Evolutionary conservation across 2,113 vertebrate species (phyloP), one percentile per base, ranked within the genome.

Genomic region (Myanophis thanlyinensis): DNA sequence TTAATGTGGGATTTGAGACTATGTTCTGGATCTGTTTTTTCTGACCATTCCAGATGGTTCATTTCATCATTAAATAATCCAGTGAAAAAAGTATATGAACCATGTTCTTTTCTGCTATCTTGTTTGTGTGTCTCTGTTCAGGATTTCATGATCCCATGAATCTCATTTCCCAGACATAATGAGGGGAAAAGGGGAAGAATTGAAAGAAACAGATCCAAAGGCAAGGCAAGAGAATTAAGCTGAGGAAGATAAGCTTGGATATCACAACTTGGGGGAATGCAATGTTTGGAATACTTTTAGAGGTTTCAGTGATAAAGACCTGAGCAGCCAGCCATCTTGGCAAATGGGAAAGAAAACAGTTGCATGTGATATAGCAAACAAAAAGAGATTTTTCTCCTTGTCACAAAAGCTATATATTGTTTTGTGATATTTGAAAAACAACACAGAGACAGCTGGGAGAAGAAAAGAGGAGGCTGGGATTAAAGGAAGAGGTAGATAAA

Each of bases 241-340:
- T 48, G 95, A 95, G 93, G 73, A 80, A 93, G 80, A 93, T 95
- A 95, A 95, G 73, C 40, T 46, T 52, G 73, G 89, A 96, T 91
- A 27, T 5, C 27, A 11, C 86, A 92, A 87, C 22, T 52, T 89
- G 91, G 93, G 93, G 92, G 90, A 94, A 92, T 91, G 91, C 23
- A 92, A 22, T 85, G 93, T 89, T 67, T 94, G 62, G 62, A 87
- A 87, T 94, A 95, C 92, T 96, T 80, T 92, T 67, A 91, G 22
- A 9, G 73, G 18, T 89, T 20, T 35, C 89, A 54, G 44, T 18
- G 91, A 51, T 5, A 93, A 95, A 54, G 62, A 3, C 85, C 44
- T 51, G 53, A 89, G 40, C 15, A 92, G 52, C 35, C 10, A 93
- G 51, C 25, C 9, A 46, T 3, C 92, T 95, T 93, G 12, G 46